phyloP scores from a whole-genome alignment of 37 sponge, comb jelly and placozoan species.

The Mnemiopsis leidyi region DNA sequence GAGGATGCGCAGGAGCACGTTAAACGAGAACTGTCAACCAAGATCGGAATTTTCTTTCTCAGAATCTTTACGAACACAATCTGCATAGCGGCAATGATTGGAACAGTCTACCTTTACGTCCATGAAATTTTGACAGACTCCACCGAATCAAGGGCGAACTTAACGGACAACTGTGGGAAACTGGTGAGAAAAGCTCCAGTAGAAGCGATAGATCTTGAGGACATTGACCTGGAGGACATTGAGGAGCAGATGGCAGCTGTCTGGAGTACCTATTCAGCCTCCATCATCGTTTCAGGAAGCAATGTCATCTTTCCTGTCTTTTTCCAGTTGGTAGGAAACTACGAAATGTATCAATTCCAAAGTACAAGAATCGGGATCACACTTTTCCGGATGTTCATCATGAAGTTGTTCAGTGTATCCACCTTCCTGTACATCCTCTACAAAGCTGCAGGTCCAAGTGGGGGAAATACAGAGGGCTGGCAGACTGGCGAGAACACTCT shows the following conservation, averaged over 20 bases:
- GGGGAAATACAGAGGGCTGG: neutral
- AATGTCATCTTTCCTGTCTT: slow-evolving; percentile 21
- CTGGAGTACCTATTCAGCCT: slow-evolving; percentile 18
- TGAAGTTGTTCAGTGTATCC: slow-evolving; percentile 34
- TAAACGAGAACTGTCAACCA: neutral
- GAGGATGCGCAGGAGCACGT: neutral
- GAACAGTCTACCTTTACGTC: slow-evolving; percentile 2
- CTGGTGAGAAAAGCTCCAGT: neutral
- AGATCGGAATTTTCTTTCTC: neutral
- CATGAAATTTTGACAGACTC: neutral
- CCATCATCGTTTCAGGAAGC: slow-evolving; percentile 37
- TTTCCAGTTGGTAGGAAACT: slow-evolving; percentile 22
- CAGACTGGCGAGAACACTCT: neutral
- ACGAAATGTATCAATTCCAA: neutral
- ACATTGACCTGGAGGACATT: neutral
- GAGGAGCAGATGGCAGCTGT: neutral
- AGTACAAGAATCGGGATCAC: slow-evolving; percentile 33
- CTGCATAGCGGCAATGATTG: neutral
- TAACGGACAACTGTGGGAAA: neutral
- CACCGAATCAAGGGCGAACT: neutral
- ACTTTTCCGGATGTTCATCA: slow-evolving; percentile 44
- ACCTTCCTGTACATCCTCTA: slow-evolving; percentile 52
- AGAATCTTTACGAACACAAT: slow-evolving; percentile 12
- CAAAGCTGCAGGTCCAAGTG: slow-evolving; percentile 16
- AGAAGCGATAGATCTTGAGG: neutral